Evolutionary conservation across 2,113 vertebrate genomes (phyloP), one percentile per base, ranked within the genome.

Genomic region (Tiliqua scincoides): DNA sequence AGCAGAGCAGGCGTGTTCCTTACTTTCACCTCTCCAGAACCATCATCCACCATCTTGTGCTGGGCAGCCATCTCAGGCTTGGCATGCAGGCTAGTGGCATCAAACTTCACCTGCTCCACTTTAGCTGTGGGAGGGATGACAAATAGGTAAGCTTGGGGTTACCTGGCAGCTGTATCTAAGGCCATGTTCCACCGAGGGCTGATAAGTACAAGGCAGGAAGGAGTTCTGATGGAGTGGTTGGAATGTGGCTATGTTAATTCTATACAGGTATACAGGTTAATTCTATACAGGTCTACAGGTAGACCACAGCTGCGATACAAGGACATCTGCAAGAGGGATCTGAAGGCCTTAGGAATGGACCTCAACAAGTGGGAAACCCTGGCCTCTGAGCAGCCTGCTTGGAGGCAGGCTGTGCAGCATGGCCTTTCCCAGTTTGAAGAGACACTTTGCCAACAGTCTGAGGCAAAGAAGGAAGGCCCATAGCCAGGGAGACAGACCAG

Each of bases 1-100:
- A 11, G 4, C 37, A 25, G 23, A 52, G 27, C 23, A 0, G 8
- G 8, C 43, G 1, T 0, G 35, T 86, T 67, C 48, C 87, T 67
- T 83, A 97, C 96, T 96, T 97, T 87, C 6, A 91, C 96, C 59
- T 97, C 96, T 37, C 97, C 98, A 0, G 96, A 96, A 75, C 98
- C 98, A 1, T 98, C 98, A 1, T 98, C 97, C 77, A 98, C 97
- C 97, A 98, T 98, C 91, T 97, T 98, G 91, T 98, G 95, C 93
- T 97, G 96, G 30, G 98, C 98, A 0, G 98, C 97, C 78, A 97
- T 3, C 82, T 98, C 93, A 15, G 98, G 98, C 78, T 95, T 96
- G 77, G 97, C 95, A 0, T 98, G 97, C 95, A 98, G 93, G 0
- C 96, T 96, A 3, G 81, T 93, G 21, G 96, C 97, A 0, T 98